Evolutionary conservation across 2,888 invertebrate genomes (phyloP).

Genomic region (Torymus tubicola): DNA sequence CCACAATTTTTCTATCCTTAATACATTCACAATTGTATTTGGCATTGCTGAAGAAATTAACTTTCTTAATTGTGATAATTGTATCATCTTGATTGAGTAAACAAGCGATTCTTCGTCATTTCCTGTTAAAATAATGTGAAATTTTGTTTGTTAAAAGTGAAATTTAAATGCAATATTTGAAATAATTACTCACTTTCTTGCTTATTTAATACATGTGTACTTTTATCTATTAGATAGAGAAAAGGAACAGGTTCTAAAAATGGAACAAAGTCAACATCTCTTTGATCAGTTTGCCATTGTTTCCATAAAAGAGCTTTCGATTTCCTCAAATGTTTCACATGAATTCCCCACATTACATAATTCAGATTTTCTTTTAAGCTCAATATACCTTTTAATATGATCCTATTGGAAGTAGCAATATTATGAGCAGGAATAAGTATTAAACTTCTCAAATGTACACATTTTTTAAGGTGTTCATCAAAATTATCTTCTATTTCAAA

Average conservation of each 20-base stretch:
- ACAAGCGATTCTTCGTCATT: neutral
- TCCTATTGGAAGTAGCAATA: neutral
- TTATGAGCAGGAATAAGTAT: neutral
- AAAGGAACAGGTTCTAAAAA: neutral
- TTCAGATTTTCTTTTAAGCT: conserved; percentile 1
- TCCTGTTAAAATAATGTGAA: neutral
- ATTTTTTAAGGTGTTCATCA: conserved; percentile 3
- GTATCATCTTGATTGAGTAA: conserved; percentile 3
- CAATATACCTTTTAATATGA: neutral
- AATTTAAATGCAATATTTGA: neutral
- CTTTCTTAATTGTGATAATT: neutral
- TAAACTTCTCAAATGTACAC: neutral
- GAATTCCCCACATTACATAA: neutral
- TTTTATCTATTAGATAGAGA: neutral
- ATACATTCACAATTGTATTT: neutral
- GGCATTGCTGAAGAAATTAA: neutral
- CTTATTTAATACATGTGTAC: neutral
- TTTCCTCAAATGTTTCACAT: neutral
- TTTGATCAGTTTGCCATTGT: neutral
- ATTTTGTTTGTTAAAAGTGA: neutral
- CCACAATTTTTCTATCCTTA: neutral
- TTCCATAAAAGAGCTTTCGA: conserved; percentile 1
- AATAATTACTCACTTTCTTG: conserved; percentile 3
- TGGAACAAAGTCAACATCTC: neutral
- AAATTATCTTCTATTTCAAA: conserved; percentile 5